Evolutionary conservation across 2,888 invertebrate genomes (phyloP), one percentile per base, ranked within the genome.

Genomic region (Petrolisthes cinctipes): DNA sequence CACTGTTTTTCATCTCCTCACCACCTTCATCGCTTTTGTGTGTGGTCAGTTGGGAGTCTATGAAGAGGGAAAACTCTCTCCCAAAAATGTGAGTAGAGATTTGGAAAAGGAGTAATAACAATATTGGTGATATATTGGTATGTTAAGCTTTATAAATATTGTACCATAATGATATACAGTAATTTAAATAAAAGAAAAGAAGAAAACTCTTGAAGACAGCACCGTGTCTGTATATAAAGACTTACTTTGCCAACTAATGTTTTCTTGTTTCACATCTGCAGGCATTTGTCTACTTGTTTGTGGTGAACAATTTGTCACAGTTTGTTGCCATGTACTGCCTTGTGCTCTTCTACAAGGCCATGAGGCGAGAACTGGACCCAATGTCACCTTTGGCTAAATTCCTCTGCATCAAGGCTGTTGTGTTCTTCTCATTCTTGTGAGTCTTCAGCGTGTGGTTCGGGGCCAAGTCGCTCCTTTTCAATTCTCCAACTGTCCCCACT

Each of bases 391-490:
- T 99, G 91, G 97, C 97, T 80, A 99, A 99, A 93, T 98, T 99
- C 94, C 94, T 99, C 84, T 98, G 98, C 93, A 98, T 99, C 91
- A 99, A 99, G 94, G 97, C 98, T 91, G 98, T 99, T 85, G 98
- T 99, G 53, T 99, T 99, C 94, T 97, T 98, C 93, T 98, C 98
- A 80, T 99, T 99, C 94, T 98, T 98, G 98, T 98, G 95, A 96
- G 97, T 95, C 90, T 78, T 75, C 61, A 66, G 37, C 2, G 37
- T 37, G 37, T 37, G 37, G 37, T 37, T 37, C 2, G 66, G 20
- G n/a, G 57, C 78, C 14, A 68, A 23, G 4, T 54, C 56, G 20
- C 54, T 51, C 4, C 73, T 37, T 37, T 71, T 81, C 37, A 37
- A 37, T 1, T 37, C 37, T 37, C 37, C 37, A n/a, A 56, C n/a